A percentile compares a stretch with the other conserved stretches of the same genome.
Conservation (phyloP, 35 echinoderm and acorn worm species). For the Ptychodera flava region DNA sequence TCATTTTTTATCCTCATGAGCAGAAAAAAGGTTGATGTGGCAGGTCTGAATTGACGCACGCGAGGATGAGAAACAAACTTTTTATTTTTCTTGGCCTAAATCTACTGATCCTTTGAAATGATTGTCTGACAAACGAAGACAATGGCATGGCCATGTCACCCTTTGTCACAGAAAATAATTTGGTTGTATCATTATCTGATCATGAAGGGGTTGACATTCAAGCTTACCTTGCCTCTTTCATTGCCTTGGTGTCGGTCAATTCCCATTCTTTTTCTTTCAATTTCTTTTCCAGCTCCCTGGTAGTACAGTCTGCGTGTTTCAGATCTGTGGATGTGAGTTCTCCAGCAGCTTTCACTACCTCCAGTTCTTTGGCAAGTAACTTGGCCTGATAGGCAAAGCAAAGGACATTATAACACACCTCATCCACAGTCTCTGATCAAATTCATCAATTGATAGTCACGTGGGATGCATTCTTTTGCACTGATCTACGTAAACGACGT, state of each 20-base stretch:
- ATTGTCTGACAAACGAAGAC: background rate
- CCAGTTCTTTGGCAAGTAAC: conserved; percentile 76
- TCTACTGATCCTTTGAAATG: too few relatives aligned
- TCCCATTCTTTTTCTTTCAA: conserved; percentile 94
- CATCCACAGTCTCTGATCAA: too few relatives aligned
- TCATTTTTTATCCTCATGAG: too few relatives aligned
- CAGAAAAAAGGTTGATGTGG: too few relatives aligned
- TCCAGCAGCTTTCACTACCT: conserved; percentile 67
- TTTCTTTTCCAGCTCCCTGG: conserved; percentile 55
- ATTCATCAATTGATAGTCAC: too few relatives aligned
- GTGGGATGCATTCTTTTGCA: too few relatives aligned
- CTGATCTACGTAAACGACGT: too few relatives aligned
- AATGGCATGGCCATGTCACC: background rate
- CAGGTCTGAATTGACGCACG: too few relatives aligned
- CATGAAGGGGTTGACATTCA: background rate
- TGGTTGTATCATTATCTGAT: background rate
- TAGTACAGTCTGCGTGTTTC: conserved; percentile 33
- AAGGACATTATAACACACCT: too few relatives aligned
- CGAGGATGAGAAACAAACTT: too few relatives aligned
- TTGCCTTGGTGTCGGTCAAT: conserved; percentile 55
- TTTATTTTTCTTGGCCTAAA: too few relatives aligned
- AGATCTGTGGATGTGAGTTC: conserved; percentile 47
- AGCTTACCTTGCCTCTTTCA: conserved; percentile 80
- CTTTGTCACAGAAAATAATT: background rate
- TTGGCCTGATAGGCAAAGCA: conserved; percentile 78